Percentiles rank a stretch among this genome's conserved stretches.
phyloP scores from a whole-genome alignment of 2,113 vertebrate genomes.

The Potamarius usumacintae region DNA sequence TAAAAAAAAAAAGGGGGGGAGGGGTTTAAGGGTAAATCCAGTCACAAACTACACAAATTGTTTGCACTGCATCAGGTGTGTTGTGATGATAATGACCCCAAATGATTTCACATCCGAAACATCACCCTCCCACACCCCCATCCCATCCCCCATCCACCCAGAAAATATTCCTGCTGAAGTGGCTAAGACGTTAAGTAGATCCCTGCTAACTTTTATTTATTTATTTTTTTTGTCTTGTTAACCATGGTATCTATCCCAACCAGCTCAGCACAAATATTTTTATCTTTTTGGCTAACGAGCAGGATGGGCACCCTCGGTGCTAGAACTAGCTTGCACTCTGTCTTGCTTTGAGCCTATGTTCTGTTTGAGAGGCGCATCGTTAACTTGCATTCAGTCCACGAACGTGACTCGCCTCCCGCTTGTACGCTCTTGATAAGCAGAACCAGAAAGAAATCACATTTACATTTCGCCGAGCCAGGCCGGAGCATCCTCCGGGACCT shows the following conservation, averaged over 20 bases:
- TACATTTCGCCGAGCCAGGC: conserved; percentile 26
- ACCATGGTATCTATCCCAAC: too few relatives aligned
- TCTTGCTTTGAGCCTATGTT: not conserved
- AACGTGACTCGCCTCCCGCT: conserved; percentile 3
- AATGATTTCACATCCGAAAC: not conserved
- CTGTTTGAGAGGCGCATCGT: not conserved
- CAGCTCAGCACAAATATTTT: not conserved
- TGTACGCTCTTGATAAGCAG: conserved; percentile 44
- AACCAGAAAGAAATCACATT: conserved; percentile 38
- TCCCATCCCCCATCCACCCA: not conserved
- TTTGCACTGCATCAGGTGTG: not conserved
- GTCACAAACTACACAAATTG: not conserved
- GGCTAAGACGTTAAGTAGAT: not conserved
- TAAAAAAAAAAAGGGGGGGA: too few relatives aligned
- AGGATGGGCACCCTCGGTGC: too few relatives aligned
- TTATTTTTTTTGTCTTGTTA: not conserved
- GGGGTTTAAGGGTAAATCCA: not conserved
- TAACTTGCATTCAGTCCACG: conserved; percentile 34
- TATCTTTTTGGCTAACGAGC: not conserved
- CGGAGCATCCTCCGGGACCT: conserved; percentile 14
- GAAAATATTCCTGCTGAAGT: not conserved
- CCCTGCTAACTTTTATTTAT: not conserved
- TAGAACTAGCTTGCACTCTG: too few relatives aligned
- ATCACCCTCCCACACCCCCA: too few relatives aligned
- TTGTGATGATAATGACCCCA: not conserved